These are phyloP conservation scores for Abscondita cerata DNA, from an alignment of 2,888 invertebrate species.

Conservation along the genomic window DNA sequence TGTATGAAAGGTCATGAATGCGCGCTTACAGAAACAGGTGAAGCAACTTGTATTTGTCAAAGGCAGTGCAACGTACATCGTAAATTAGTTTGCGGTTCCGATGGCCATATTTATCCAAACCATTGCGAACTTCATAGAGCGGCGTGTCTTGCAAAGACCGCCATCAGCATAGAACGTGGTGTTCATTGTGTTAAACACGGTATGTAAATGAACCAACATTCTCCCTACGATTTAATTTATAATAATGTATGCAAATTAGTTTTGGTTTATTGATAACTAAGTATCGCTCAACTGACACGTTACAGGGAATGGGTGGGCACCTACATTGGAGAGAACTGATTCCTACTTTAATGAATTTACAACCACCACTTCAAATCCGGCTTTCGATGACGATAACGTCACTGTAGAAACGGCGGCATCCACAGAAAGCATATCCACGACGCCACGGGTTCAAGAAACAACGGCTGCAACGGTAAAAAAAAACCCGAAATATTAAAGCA, in stretches of 20 bases:
- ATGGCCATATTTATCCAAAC: slow-evolving; percentile 71
- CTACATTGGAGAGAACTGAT: slow-evolving; percentile 47
- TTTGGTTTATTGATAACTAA: slow-evolving; percentile 27
- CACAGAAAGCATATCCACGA: slow-evolving; percentile 34
- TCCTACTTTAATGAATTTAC: slow-evolving; percentile 45
- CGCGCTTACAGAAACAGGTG: slow-evolving; percentile 59
- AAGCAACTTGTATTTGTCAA: slow-evolving; percentile 68
- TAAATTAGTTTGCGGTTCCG: slow-evolving; percentile 70
- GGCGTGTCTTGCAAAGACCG: slow-evolving; percentile 64
- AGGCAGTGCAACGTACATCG: slow-evolving; percentile 63
- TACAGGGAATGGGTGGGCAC: slow-evolving; percentile 56
- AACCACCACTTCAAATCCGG: slow-evolving; percentile 35
- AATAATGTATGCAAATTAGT: slow-evolving; percentile 37
- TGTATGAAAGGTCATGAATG: slow-evolving; percentile 73
- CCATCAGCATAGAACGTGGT: slow-evolving; percentile 64
- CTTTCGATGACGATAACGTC: slow-evolving; percentile 22
- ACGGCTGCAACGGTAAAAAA: slow-evolving; percentile 27
- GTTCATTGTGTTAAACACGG: slow-evolving; percentile 61
- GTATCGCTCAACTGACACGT: slow-evolving; percentile 23
- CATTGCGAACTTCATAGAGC: slow-evolving; percentile 72
- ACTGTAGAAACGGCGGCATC: slow-evolving; percentile 34
- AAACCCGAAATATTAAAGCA: not conserved
- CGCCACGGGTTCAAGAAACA: slow-evolving; percentile 24
- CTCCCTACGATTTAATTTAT: slow-evolving; percentile 29
- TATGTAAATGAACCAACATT: slow-evolving; percentile 42